Conservation (phyloP, 2,797 vertebrate genomes). For the Poeciliopsis paucimaculata region DNA sequence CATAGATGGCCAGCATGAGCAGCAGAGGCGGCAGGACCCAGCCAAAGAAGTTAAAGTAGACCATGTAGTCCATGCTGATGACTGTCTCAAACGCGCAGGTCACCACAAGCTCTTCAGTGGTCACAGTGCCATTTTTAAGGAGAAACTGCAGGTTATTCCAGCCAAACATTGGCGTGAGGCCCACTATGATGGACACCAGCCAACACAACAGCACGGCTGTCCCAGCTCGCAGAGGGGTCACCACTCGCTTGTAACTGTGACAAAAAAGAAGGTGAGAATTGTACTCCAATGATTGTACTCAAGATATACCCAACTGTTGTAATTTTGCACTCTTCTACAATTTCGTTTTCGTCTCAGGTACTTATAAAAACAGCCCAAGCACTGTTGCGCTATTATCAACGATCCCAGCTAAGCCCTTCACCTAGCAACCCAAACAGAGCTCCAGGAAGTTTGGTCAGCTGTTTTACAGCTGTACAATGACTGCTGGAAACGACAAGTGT, state of each 20-base stretch:
- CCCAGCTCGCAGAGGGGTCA: conserved; percentile 87
- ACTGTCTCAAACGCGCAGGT: conserved; percentile 92
- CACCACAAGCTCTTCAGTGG: conserved; percentile 78
- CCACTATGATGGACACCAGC: conserved; percentile 91
- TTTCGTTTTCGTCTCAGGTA: too few relatives aligned
- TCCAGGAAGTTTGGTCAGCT: too few relatives aligned
- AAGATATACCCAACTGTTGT: neutral
- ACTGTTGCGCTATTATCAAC: too few relatives aligned
- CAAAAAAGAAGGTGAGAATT: conserved; percentile 22
- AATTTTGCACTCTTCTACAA: too few relatives aligned
- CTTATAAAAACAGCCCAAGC: too few relatives aligned
- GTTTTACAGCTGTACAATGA: too few relatives aligned
- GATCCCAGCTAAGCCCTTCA: too few relatives aligned
- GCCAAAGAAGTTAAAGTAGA: conserved; percentile 98
- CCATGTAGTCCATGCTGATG: conserved; percentile 99
- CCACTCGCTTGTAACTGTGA: conserved; percentile 90
- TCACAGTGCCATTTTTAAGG: conserved; percentile 69
- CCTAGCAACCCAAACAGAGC: too few relatives aligned
- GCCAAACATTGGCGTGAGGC: conserved; percentile 93
- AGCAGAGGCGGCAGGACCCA: conserved; percentile 95
- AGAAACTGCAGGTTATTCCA: conserved; percentile 91
- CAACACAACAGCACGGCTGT: conserved; percentile 91
- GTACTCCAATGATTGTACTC: too few relatives aligned
- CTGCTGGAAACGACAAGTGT: too few relatives aligned
- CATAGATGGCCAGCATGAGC: conserved; percentile 93